phyloP scores from a whole-genome alignment of 2,113 vertebrate species.

The human region GRCh38 chr20:10043001-10043500 shows the following conservation, averaged over 20 bases:
- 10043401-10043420: neutral
- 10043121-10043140: slow-evolving; percentile 95
- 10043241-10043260: slow-evolving; percentile 90
- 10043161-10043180: slow-evolving; percentile 87
- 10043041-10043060: neutral
- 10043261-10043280: slow-evolving; percentile 87
- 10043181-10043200: slow-evolving; percentile 89
- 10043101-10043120: slow-evolving; percentile 77
- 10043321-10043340: slow-evolving; percentile 79
- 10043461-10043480: slow-evolving; percentile 8
- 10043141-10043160: slow-evolving; percentile 89
- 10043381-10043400: slow-evolving; percentile 48
- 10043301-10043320: slow-evolving; percentile 88
- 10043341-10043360: slow-evolving; percentile 45
- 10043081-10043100: neutral
- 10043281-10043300: slow-evolving; percentile 90
- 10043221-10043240: slow-evolving; percentile 89
- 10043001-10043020: neutral
- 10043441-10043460: neutral
- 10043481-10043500: neutral
- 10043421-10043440: slow-evolving; percentile 30
- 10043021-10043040: neutral
- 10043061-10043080: neutral
- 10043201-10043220: slow-evolving; percentile 87
- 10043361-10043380: neutral